phyloP scores from a whole-genome alignment of 1,140 invertebrate species.

The Drosophila athabasca region DNA sequence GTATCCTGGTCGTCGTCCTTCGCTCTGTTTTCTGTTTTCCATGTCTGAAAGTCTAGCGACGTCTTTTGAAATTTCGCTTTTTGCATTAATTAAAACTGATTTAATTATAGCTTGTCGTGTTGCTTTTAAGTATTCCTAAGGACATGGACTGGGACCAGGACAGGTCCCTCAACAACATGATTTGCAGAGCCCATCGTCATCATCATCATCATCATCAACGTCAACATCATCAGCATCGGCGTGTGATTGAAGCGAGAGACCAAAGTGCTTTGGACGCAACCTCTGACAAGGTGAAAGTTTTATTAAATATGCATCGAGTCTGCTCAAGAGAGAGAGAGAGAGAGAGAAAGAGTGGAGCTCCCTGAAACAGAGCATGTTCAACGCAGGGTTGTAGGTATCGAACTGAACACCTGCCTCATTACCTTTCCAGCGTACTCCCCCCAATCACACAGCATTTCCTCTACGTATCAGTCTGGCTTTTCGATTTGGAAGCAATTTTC shows the following conservation, averaged over 20 bases:
- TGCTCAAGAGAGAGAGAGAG: conserved; percentile 13
- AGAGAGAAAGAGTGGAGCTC: neutral
- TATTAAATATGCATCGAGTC: conserved; percentile 72
- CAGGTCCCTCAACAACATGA: neutral
- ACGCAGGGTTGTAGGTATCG: too few species aligned
- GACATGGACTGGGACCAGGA: conserved; percentile 6
- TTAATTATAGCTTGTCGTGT: conserved; percentile 75
- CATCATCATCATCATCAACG: too few species aligned
- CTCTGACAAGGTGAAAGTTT: conserved; percentile 67
- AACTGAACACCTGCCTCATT: neutral
- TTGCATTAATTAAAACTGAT: conserved; percentile 82
- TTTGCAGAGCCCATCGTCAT: too few species aligned
- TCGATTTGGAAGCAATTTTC: too few species aligned
- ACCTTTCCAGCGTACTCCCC: too few species aligned
- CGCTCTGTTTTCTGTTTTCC: conserved; percentile 37
- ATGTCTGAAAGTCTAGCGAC: conserved; percentile 33
- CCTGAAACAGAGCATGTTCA: neutral
- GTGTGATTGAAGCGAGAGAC: conserved; percentile 35
- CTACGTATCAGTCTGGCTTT: too few species aligned
- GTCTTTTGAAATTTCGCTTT: conserved; percentile 78
- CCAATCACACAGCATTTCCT: too few species aligned
- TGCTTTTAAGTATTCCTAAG: conserved; percentile 66
- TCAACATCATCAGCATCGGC: neutral
- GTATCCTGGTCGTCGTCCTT: neutral
- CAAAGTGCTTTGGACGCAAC: conserved; percentile 60